phyloP scores from a whole-genome alignment of 2,888 invertebrate species.

The Leptarthrus brevirostris region DNA sequence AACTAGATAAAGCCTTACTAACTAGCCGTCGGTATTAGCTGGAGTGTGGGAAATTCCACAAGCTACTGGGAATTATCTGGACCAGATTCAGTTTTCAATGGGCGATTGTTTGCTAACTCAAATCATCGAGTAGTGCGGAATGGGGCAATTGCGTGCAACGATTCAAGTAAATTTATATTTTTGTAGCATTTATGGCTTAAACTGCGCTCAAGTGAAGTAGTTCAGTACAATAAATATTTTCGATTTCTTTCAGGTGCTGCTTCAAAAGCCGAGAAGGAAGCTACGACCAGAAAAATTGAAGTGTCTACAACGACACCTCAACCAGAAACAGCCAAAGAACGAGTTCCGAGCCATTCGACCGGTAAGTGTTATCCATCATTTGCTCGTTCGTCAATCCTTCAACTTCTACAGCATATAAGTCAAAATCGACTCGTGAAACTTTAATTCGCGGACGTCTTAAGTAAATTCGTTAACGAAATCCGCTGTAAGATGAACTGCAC shows the following conservation, averaged over 20 bases:
- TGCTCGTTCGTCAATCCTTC: conserved; percentile 17
- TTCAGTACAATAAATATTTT: conserved; percentile 3
- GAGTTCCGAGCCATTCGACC: not conserved
- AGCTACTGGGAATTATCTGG: conserved; percentile 16
- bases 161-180: conserved; percentile 11
- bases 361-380: conserved; percentile 7
- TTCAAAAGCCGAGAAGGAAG: conserved; percentile 10
- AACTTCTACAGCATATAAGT: conserved; percentile 1
- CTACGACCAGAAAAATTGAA: conserved; percentile 1
- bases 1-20: not conserved
- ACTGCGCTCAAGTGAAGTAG: not conserved
- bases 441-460: not conserved
- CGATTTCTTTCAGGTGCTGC: conserved; percentile 31
- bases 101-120: conserved; percentile 36
- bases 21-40: not conserved
- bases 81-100: conserved; percentile 43
- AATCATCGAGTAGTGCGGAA: conserved; percentile 5
- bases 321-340: conserved; percentile 22
- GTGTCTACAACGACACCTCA: not conserved
- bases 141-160: conserved; percentile 27
- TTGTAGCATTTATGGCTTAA: not conserved
- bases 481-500: not conserved
- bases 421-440: not conserved
- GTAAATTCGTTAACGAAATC: conserved; percentile 1
- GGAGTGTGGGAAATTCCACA: conserved; percentile 46